Base-by-base conservation (phyloP, 2,888 invertebrate genomes). In the Nomada goodeniana region DNA sequence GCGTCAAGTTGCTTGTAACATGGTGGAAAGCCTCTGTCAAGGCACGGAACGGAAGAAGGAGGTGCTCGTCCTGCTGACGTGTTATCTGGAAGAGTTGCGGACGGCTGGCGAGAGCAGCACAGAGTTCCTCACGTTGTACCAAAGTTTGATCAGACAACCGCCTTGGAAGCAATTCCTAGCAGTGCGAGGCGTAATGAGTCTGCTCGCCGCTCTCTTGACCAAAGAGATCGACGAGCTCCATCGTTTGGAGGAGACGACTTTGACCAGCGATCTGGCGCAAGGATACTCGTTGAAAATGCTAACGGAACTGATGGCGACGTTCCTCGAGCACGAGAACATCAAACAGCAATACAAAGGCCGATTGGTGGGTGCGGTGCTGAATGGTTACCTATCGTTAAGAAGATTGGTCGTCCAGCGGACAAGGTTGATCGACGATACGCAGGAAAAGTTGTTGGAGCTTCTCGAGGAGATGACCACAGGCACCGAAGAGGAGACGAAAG, bases 131-230 rank as follows among this genome's bases (percentile, higher is more conserved):
- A 95, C 96, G 20, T 95, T 99, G 0, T 99, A 98, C 93, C 97
- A 98, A 92, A 96, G 96, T 85, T 94, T 99, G 65, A 97, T 98
- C 4, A 96, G 96, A 29, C 97, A 97, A 88, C 96, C 96, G 2
- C 98, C 98, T 10, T 99, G 98, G 98, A 98, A 98, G 89, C 98
- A 98, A 92, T 99, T 98, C 94, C 95, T 99, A 80, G 98, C 98
- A 0, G 94, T 98, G 5, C 96, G 96, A 71, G 98, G 98, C 1
- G 97, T 98, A 0, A 95, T 99, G 70, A 95, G 96, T 10, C 96
- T 97, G 86, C 95, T 99, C 67, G 98, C 98, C 0, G 96, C 97
- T 88, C 95, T 99, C 36, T 96, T 99, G 92, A 98, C 97, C 0
- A 95, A 96, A 86, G 99, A 99, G 95, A 98, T 98, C 57, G 96